Evolutionary conservation across 2,113 vertebrate species (phyloP).

Genomic region (Myotis lucifugus): DNA sequence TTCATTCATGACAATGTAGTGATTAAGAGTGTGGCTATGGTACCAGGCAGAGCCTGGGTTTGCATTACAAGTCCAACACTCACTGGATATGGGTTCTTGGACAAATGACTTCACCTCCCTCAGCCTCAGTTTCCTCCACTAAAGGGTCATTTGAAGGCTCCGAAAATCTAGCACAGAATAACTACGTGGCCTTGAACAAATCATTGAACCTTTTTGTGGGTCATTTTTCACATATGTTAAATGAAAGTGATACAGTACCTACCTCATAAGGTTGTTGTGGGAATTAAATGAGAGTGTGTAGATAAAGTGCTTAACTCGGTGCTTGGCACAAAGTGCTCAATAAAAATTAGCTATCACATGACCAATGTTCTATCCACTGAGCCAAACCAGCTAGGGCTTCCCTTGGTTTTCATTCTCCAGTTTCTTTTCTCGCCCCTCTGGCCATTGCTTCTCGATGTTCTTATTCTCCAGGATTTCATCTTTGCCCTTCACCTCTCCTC

Average conservation of each 20-base stretch:
- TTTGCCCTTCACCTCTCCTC: neutral
- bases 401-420: neutral
- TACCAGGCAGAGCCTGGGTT: conserved; percentile 43
- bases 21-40: conserved; percentile 22
- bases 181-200: conserved; percentile 32
- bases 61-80: conserved; percentile 42
- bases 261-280: neutral
- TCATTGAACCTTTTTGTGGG: conserved; percentile 16
- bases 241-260: conserved; percentile 8
- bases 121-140: conserved; percentile 25
- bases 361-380: neutral
- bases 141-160: conserved; percentile 12
- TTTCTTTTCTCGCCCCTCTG: neutral
- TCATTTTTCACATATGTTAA: conserved; percentile 38
- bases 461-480: conserved; percentile 21
- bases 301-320: conserved; percentile 26
- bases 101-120: conserved; percentile 47
- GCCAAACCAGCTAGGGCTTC: neutral
- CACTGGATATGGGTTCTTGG: neutral
- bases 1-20: conserved; percentile 38
- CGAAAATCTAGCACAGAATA: conserved; percentile 22
- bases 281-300: conserved; percentile 38
- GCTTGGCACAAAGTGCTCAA: neutral
- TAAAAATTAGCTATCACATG: conserved; percentile 23
- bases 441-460: neutral